phyloP scores from a whole-genome alignment of 1,140 invertebrate genomes.

The Thaumatotibia leucotreta region DNA sequence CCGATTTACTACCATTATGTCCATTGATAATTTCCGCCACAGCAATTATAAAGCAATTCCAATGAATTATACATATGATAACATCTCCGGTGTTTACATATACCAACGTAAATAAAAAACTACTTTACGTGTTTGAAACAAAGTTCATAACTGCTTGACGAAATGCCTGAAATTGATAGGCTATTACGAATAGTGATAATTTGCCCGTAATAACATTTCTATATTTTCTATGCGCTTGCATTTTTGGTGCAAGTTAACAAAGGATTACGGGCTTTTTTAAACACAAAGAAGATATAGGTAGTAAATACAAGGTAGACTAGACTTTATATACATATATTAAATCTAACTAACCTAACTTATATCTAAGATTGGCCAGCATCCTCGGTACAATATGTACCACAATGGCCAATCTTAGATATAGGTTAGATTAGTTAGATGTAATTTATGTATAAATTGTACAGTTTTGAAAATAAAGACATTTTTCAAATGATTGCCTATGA shows the following conservation, averaged over 20 bases:
- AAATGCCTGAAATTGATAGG: not conserved
- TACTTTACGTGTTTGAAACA: not conserved
- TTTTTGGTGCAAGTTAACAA: not conserved
- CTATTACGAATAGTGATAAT: not conserved
- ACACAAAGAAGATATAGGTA: too few species aligned
- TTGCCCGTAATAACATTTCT: not conserved
- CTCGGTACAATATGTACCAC: too few species aligned
- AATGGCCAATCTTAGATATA: too few species aligned
- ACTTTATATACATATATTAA: too few species aligned
- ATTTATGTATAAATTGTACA: too few species aligned
- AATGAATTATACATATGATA: slow-evolving; percentile 13
- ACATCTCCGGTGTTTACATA: slow-evolving; percentile 8
- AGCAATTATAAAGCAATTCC: slow-evolving; percentile 19
- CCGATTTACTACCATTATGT: not conserved
- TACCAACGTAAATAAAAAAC: not conserved
- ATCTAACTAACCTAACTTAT: too few species aligned
- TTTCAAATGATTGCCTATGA: too few species aligned
- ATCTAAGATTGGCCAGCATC: too few species aligned
- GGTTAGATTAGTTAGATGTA: too few species aligned
- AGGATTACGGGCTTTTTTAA: too few species aligned
- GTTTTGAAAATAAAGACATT: too few species aligned
- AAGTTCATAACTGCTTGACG: not conserved
- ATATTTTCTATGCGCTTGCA: not conserved
- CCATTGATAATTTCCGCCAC: slow-evolving; percentile 9
- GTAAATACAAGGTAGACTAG: too few species aligned